Conservation (phyloP, 2,113 vertebrate genomes). For the Coturnix japonica region DNA sequence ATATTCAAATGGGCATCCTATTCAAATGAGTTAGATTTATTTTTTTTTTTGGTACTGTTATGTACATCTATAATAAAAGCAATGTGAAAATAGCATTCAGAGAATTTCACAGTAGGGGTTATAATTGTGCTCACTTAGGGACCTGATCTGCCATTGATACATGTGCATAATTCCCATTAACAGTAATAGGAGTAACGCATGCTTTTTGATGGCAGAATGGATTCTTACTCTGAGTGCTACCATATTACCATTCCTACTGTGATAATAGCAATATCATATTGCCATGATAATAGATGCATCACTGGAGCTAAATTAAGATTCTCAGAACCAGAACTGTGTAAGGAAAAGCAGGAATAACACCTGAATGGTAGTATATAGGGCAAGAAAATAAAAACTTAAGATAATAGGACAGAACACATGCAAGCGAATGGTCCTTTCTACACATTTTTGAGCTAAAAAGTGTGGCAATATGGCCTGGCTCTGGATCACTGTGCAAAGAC, state of each 20-base stretch:
- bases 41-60: conserved; percentile 58
- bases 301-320: conserved; percentile 61
- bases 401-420: not conserved
- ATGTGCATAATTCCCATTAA: conserved; percentile 70
- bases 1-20: conserved; percentile 49
- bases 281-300: conserved; percentile 70
- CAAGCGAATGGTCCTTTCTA: not conserved
- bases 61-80: conserved; percentile 68
- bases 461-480: not conserved
- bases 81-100: conserved; percentile 54
- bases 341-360: not conserved
- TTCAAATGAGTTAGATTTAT: conserved; percentile 48
- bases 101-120: conserved; percentile 67
- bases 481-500: not conserved
- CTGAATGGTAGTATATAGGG: not conserved
- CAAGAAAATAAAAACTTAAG: not conserved
- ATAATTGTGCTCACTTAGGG: conserved; percentile 74
- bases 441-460: not conserved
- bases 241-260: conserved; percentile 73
- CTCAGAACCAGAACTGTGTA: conserved; percentile 34
- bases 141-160: conserved; percentile 64
- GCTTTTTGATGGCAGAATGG: conserved; percentile 68
- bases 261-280: conserved; percentile 75
- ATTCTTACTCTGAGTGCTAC: conserved; percentile 68
- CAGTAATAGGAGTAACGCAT: conserved; percentile 56